Conservation (phyloP, 2,113 vertebrate species). For the Ochotona princeps region DNA sequence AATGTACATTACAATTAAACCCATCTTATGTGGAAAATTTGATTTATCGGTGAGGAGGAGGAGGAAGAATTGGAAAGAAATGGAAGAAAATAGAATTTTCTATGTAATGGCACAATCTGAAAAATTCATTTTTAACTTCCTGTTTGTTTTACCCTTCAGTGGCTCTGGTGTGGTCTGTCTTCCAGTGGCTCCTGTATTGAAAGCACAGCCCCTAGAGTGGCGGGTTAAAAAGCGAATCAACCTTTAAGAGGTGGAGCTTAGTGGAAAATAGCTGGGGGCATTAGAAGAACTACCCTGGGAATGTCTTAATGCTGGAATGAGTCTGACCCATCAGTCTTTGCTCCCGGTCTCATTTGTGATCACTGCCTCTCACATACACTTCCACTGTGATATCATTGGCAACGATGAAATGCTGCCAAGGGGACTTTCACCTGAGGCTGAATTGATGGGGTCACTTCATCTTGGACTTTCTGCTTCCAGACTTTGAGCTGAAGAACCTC, state of each 20-base stretch:
- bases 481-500: not conserved
- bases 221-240: not conserved
- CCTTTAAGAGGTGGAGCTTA: not conserved
- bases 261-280: not conserved
- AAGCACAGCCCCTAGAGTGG: not conserved
- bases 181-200: not conserved
- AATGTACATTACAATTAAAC: not conserved
- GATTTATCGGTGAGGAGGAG: not conserved
- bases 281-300: not conserved
- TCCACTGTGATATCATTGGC: not conserved
- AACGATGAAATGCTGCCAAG: not conserved
- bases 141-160: not conserved
- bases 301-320: not conserved
- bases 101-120: not conserved
- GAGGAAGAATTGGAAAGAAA: conserved; percentile 13
- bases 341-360: not conserved
- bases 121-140: not conserved
- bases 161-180: not conserved
- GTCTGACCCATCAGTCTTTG: not conserved
- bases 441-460: not conserved
- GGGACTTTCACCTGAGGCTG: not conserved
- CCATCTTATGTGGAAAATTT: conserved; percentile 28
- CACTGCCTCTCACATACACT: not conserved
- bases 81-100: not conserved
- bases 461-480: not conserved